These are phyloP conservation scores for Parochlus steinenii DNA, from an alignment of 2,888 invertebrate genomes.

Conservation along the genomic window DNA sequence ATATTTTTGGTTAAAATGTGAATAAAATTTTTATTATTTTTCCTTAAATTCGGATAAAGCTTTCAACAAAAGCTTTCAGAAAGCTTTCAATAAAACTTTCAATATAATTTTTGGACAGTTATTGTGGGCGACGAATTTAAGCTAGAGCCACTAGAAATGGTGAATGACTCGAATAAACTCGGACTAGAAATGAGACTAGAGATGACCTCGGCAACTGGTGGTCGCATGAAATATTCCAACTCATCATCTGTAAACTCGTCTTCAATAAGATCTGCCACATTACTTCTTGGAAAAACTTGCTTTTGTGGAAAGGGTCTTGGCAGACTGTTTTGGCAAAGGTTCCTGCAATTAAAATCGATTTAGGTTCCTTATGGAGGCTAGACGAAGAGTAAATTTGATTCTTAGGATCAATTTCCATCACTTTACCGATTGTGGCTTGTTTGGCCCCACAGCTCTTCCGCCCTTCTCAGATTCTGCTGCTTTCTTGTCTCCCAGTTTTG, in stretches of 20 bases:
- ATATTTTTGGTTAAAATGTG: too few relatives aligned
- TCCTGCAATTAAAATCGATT: slow-evolving; percentile 9
- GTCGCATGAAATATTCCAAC: slow-evolving; percentile 8
- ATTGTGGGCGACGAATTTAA: slow-evolving; percentile 12
- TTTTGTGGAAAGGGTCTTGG: slow-evolving; percentile 25
- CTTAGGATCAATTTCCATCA: too few relatives aligned
- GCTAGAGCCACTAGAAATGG: slow-evolving; percentile 17
- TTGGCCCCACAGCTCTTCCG: slow-evolving; percentile 12
- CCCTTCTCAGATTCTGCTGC: slow-evolving; percentile 7
- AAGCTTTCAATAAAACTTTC: not conserved
- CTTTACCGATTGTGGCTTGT: not conserved
- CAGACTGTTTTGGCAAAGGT: slow-evolving; percentile 28
- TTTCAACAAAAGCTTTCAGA: too few relatives aligned
- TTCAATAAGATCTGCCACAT: slow-evolving; percentile 14
- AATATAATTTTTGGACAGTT: slow-evolving; percentile 12
- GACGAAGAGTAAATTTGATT: too few relatives aligned
- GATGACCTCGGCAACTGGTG: slow-evolving; percentile 22
- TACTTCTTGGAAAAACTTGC: slow-evolving; percentile 17
- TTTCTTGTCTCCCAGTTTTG: slow-evolving; percentile 6
- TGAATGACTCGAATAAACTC: slow-evolving; percentile 26
- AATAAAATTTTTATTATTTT: too few relatives aligned
- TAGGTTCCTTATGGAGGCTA: too few relatives aligned
- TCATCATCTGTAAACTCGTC: slow-evolving; percentile 3
- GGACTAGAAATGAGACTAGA: slow-evolving; percentile 32
- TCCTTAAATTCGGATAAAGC: too few relatives aligned